Conservation (phyloP, 2,888 invertebrate genomes). For the Gisinianus flammeolus region DNA sequence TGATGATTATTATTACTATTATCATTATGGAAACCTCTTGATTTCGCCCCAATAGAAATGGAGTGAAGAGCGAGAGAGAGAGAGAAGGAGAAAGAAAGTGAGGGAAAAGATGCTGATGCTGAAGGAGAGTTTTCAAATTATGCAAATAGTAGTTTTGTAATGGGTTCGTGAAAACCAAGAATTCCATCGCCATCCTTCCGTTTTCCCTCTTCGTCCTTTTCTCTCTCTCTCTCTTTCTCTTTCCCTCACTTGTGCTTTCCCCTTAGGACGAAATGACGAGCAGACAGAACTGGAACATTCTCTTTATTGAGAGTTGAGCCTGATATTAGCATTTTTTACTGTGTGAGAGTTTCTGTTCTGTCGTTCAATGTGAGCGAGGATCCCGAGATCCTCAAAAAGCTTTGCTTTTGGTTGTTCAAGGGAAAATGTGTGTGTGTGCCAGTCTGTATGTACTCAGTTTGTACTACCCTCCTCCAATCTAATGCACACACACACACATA, state of each 20-base stretch:
- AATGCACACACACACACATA: not conserved
- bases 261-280: not conserved
- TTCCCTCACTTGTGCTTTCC: not conserved
- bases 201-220: not conserved
- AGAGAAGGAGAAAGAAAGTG: not conserved
- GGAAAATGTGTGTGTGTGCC: not conserved
- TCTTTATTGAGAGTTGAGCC: conserved; percentile 15
- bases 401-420: not conserved
- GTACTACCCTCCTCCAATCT: not conserved
- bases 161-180: not conserved
- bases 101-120: not conserved
- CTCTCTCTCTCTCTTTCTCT: not conserved
- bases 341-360: not conserved
- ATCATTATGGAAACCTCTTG: conserved; percentile 5
- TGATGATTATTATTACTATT: not conserved
- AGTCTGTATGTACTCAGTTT: not conserved
- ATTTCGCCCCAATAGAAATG: not conserved
- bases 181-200: not conserved
- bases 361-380: not conserved
- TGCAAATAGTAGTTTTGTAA: conserved; percentile 12
- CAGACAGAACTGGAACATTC: not conserved
- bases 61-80: not conserved
- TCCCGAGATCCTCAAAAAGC: not conserved
- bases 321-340: conserved; percentile 12
- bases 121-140: conserved; percentile 9